Conservation (phyloP, 92 coral and sea anemone genomes). For the Umimayanthus chanpuru region DNA sequence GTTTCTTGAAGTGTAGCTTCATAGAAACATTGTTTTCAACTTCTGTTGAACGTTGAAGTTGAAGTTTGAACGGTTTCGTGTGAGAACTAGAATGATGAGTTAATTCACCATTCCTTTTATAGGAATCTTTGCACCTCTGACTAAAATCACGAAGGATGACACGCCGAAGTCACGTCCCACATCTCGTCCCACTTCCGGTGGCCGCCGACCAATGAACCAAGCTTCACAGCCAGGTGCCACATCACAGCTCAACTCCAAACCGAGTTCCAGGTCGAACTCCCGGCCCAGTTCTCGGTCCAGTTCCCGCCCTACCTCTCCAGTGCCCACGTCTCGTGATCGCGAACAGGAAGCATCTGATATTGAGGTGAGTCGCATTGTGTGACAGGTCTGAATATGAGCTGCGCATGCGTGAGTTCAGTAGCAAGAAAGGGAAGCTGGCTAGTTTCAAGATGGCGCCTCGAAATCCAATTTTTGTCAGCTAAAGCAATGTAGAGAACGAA, state of each 20-base stretch:
- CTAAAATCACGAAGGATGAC: conserved; percentile 79
- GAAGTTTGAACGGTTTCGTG: neutral
- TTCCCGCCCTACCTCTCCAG: conserved; percentile 78
- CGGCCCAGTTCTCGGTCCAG: conserved; percentile 79
- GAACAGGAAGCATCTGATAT: conserved; percentile 48
- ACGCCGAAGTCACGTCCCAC: conserved; percentile 62
- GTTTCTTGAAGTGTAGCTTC: neutral
- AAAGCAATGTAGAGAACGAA: too few species aligned
- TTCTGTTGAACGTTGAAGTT: too few species aligned
- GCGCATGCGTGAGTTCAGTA: too few species aligned
- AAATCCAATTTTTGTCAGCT: too few species aligned
- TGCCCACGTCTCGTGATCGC: conserved; percentile 37
- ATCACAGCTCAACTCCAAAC: conserved; percentile 63
- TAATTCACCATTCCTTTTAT: neutral
- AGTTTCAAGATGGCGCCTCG: neutral
- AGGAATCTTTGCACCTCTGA: conserved; percentile 92
- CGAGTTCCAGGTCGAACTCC: conserved; percentile 62
- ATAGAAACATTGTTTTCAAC: neutral
- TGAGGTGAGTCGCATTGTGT: conserved; percentile 47
- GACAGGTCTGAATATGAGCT: neutral
- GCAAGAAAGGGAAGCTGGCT: neutral
- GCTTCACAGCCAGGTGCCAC: conserved; percentile 34
- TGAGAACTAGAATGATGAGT: neutral
- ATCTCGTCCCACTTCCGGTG: conserved; percentile 81
- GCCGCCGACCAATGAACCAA: conserved; percentile 63